Evolutionary conservation across 2,888 invertebrate species (phyloP).

Genomic region (Chalcosyrphus nemorum): DNA sequence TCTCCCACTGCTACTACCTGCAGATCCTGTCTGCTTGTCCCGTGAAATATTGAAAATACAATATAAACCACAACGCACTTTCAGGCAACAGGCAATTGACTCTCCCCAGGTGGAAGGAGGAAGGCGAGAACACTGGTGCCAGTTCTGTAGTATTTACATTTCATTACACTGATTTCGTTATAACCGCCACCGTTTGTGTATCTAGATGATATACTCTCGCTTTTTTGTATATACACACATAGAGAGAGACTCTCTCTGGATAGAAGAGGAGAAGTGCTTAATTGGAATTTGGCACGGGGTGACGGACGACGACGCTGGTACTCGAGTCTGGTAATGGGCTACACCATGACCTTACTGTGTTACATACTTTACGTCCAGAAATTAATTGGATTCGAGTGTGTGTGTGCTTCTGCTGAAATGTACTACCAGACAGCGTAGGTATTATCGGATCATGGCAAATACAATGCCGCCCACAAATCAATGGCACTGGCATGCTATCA

Average conservation of each 20-base stretch:
- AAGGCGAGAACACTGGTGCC: neutral
- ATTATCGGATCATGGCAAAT: constrained; percentile 7
- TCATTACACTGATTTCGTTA: constrained; percentile 59
- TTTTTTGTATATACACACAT: neutral
- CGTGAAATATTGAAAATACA: constrained; percentile 53
- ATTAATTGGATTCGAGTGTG: constrained; percentile 54
- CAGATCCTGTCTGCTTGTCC: neutral
- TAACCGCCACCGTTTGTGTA: constrained; percentile 22
- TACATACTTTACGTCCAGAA: constrained; percentile 19
- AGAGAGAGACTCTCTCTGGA: neutral
- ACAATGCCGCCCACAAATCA: constrained; percentile 5
- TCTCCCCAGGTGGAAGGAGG: constrained; percentile 16
- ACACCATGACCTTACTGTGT: constrained; percentile 6
- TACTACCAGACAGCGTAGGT: neutral
- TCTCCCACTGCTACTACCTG: neutral
- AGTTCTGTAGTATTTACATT: constrained; percentile 51
- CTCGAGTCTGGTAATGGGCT: neutral
- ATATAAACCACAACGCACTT: constrained; percentile 34
- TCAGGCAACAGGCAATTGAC: constrained; percentile 45
- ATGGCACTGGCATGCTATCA: constrained; percentile 18
- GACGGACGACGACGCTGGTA: neutral
- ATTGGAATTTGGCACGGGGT: constrained; percentile 42
- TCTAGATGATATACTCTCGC: neutral
- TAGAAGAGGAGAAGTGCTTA: constrained; percentile 14
- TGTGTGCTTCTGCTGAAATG: constrained; percentile 11